phyloP scores from a whole-genome alignment of 2,888 invertebrate species.

The Hypselothyrea guttata region DNA sequence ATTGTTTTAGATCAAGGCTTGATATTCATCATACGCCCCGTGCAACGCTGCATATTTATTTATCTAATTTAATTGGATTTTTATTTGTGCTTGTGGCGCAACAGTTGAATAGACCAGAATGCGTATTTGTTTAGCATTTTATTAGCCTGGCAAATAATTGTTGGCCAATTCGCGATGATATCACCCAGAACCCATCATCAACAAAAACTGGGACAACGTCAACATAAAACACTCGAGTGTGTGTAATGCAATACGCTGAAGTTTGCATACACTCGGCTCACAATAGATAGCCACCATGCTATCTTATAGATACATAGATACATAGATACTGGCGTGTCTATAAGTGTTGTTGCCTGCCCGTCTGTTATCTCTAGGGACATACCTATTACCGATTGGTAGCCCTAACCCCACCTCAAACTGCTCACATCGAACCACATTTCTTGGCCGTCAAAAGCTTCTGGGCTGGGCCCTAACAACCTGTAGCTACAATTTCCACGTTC shows the following conservation, averaged over 20 bases:
- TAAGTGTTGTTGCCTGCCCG: no score
- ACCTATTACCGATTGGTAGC: no score
- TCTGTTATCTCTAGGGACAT: no score
- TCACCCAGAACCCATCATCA: conserved; percentile 44
- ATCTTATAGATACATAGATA: no score
- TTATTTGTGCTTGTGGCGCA: neutral
- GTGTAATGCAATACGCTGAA: conserved; percentile 73
- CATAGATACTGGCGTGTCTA: conserved; percentile 2
- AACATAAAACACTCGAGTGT: conserved; percentile 50
- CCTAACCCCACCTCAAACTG: no score
- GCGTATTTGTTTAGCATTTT: conserved; percentile 69
- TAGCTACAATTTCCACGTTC: no score
- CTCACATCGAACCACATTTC: no score
- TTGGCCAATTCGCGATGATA: conserved; percentile 75
- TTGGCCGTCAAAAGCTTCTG: no score
- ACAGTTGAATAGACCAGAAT: conserved; percentile 2
- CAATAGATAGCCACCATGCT: no score
- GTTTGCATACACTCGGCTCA: conserved; percentile 67
- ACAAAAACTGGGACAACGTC: conserved; percentile 37
- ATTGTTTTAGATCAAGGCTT: conserved; percentile 62
- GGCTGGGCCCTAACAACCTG: no score
- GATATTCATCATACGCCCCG: conserved; percentile 11
- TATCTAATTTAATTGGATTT: neutral
- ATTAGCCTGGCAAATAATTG: conserved; percentile 68
- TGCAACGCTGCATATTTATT: no score